phyloP scores from a whole-genome alignment of 1,140 invertebrate species.

The Varroa destructor region DNA sequence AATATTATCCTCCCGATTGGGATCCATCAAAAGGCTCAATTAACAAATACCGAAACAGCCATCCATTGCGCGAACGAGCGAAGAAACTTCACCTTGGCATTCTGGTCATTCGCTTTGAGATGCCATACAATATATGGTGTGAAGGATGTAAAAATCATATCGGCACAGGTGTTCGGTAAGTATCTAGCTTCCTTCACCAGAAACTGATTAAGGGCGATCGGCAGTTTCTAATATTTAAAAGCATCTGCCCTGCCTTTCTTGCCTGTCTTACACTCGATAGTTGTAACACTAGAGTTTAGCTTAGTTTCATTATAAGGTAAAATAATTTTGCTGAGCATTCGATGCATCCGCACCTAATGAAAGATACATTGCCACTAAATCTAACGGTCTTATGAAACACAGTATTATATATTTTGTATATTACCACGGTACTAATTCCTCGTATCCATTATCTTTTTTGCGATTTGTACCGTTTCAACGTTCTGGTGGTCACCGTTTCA shows the following conservation, averaged over 20 bases:
- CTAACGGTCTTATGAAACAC: no score
- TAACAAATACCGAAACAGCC: constrained; percentile 80
- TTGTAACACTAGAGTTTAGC: not conserved
- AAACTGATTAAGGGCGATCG: not conserved
- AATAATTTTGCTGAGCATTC: no score
- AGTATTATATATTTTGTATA: no score
- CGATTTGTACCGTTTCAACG: no score
- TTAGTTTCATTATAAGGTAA: no score
- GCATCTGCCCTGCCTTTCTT: constrained; percentile 18
- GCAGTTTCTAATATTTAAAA: not conserved
- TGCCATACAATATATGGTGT: constrained; percentile 99
- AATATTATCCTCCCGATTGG: constrained; percentile 98
- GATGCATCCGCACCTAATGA: no score
- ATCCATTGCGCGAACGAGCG: constrained; percentile 87
- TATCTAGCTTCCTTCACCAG: not conserved
- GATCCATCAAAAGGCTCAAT: constrained; percentile 79
- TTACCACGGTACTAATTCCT: no score
- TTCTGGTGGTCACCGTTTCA: constrained; percentile 30
- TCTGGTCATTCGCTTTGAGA: constrained; percentile 93
- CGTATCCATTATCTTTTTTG: no score
- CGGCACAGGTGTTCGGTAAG: constrained; percentile 82
- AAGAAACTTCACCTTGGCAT: constrained; percentile 88
- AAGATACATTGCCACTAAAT: no score
- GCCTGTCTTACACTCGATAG: constrained; percentile 7
- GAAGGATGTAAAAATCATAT: constrained; percentile 95